Conservation (phyloP, 2,888 invertebrate species). For the Lepidocyrtinus sp. region DNA sequence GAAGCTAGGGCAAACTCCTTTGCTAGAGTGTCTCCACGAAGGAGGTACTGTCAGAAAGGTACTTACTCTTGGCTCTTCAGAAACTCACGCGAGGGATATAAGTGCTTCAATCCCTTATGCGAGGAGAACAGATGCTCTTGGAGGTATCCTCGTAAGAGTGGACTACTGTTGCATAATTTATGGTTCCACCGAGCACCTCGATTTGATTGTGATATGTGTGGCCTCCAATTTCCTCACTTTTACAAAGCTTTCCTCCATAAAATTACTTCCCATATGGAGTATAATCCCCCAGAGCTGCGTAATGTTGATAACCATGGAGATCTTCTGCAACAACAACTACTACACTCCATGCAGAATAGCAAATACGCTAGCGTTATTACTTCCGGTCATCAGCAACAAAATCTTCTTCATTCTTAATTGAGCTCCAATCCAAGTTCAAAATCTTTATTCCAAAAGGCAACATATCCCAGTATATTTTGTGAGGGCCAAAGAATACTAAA, state of each 20-base stretch:
- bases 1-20: background rate
- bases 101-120: constrained; percentile 62
- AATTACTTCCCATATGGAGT: too few relatives aligned
- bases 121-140: constrained; percentile 47
- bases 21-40: constrained; percentile 28
- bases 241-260: constrained; percentile 75
- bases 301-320: background rate
- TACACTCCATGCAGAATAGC: too few relatives aligned
- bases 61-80: constrained; percentile 51
- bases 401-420: too few relatives aligned
- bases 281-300: constrained; percentile 30
- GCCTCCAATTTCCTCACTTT: constrained; percentile 73
- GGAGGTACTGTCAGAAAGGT: constrained; percentile 54
- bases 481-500: too few relatives aligned
- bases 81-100: constrained; percentile 48
- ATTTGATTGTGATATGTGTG: constrained; percentile 75
- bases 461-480: too few relatives aligned
- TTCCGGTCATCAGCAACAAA: too few relatives aligned
- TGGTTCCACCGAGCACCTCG: constrained; percentile 74
- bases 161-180: constrained; percentile 73
- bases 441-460: too few relatives aligned
- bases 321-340: too few relatives aligned
- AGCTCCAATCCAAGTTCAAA: too few relatives aligned
- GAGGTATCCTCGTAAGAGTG: constrained; percentile 58
- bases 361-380: too few relatives aligned